Base-by-base conservation (phyloP, 1,140 invertebrate genomes). In the Acromyrmex heyeri region DNA sequence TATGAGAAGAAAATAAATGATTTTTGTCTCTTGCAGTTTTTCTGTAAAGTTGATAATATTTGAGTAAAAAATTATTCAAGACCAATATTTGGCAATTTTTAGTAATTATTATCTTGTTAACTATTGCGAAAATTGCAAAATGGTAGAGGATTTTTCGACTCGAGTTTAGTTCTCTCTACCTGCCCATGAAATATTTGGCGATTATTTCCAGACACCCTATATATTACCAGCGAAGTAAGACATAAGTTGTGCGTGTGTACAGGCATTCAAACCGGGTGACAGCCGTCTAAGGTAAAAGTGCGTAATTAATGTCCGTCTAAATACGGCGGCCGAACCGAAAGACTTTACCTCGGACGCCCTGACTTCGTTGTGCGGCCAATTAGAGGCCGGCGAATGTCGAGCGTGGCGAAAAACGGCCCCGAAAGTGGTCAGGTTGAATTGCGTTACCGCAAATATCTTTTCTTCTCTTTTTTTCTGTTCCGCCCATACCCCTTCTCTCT, bases 281-380 rank as follows among this genome's bases (percentile, higher is more conserved):
- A 24, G 21, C 91, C 87, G 90, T 91, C 86, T 92, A 91, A 75
- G 91, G 91, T 79, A 86, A 81, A 72, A 86, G 86, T 85, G 91
- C 86, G 88, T 91, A 92, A 91, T 90, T 91, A 91, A 91, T 88
- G 88, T 67, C 48, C 83, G 79, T 88, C 91, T 91, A 92, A 91
- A 91, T 92, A 92, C 91, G 91, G 91, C 65, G 44, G 62, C 48
- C 64, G 73, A 77, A 78, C 27, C 86, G 72, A 90, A 85, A 90
- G 70, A 90, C 81, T 72, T 67, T 65, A 76, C 78, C 78, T 81
- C 77, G 18, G 44, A 30, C 70, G 44, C 30, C 62, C 57, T 24
- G 57, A 34, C 62, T 88, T 64, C 34, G 57, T 44, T 53, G 34
- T 18, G 21, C 44, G 77, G 77, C 86, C 89, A 88, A 91, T 90